Base-by-base conservation (phyloP, 1,140 invertebrate genomes). In the Aphelenchoides besseyi region DNA sequence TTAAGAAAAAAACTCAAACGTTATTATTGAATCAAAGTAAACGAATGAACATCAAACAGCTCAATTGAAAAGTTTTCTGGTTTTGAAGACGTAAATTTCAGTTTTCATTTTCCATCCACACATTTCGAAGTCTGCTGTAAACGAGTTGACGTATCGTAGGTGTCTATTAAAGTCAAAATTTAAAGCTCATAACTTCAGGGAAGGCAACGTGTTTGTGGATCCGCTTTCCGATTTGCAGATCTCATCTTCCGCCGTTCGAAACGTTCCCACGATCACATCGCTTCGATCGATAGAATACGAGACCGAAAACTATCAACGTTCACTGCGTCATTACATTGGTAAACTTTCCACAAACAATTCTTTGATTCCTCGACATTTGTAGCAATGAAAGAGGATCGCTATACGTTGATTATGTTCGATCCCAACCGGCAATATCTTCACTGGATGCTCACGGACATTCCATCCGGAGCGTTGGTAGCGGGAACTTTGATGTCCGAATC, bases 391-490 rank as follows among this genome's bases (percentile, higher is more conserved):
- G 83, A 84, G 32, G 82, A 82, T 35, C 70, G 68, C 32, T 82
- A 75, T 62, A 64, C 82, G 16, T 59, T 84, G 16, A 73, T 83
- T 18, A 48, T 84, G 53, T 70, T 82, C 36, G 78, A 82, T 61
- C 77, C 80, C 1, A 36, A 70, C 26, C 54, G 52, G 2, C 67
- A 71, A n/a, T 68, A 74, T 26, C 69, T 82, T 0, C 72, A 76
- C 67, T 82, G 80, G 80, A 26, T 84, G 35, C 37, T 84, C 5
- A 70, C 72, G 2, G 80, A 82, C 57, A 74, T 82, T 66, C 67
- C 82, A 23, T 33, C 79, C 0, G 78, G 70, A n/a, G 67, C 72
- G 23, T 57, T 82, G 18, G 71, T 72, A 41, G 59, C 70, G 18
- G 80, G 78, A 41, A 71, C 69, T 30, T 52, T 71, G 3, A 35